A percentile compares a stretch with the other conserved stretches of the same genome.
These are phyloP conservation scores for Andrena dorsata DNA, from an alignment of 2,888 invertebrate species.

Conservation along the genomic window DNA sequence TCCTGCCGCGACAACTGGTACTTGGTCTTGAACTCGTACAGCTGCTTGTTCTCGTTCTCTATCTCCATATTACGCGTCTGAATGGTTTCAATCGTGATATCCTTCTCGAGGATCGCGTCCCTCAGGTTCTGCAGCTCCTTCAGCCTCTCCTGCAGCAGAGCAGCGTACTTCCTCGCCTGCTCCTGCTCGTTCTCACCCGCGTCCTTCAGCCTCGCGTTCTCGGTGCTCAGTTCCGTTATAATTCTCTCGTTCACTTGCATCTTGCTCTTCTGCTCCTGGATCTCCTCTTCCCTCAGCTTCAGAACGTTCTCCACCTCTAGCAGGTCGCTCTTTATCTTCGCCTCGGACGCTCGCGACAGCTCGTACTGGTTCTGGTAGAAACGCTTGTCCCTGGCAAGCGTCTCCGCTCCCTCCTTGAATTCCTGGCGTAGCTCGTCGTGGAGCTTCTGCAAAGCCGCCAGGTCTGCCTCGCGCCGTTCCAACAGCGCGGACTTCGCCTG, in stretches of 20 bases:
- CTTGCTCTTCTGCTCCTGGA: conserved; percentile 86
- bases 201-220: conserved; percentile 86
- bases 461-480: conserved; percentile 87
- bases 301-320: conserved; percentile 86
- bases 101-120: conserved; percentile 82
- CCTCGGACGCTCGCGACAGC: conserved; percentile 86
- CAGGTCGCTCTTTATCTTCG: conserved; percentile 86
- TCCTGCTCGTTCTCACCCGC: conserved; percentile 87
- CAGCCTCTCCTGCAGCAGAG: conserved; percentile 85
- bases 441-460: conserved; percentile 86
- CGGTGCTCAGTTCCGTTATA: conserved; percentile 87
- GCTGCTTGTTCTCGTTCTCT: conserved; percentile 80
- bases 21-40: conserved; percentile 85
- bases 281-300: conserved; percentile 84
- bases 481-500: conserved; percentile 88
- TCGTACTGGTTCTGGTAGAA: conserved; percentile 87
- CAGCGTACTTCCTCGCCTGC: conserved; percentile 86
- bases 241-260: conserved; percentile 86
- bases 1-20: conserved; percentile 79
- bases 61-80: conserved; percentile 78
- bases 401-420: conserved; percentile 86
- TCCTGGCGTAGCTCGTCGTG: conserved; percentile 87
- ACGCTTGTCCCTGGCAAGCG: conserved; percentile 86
- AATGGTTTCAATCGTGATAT: conserved; percentile 77
- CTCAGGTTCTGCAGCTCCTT: conserved; percentile 85